Evolutionary conservation across 2,888 invertebrate species (phyloP).

Genomic region (Ennomos fuscantarius): DNA sequence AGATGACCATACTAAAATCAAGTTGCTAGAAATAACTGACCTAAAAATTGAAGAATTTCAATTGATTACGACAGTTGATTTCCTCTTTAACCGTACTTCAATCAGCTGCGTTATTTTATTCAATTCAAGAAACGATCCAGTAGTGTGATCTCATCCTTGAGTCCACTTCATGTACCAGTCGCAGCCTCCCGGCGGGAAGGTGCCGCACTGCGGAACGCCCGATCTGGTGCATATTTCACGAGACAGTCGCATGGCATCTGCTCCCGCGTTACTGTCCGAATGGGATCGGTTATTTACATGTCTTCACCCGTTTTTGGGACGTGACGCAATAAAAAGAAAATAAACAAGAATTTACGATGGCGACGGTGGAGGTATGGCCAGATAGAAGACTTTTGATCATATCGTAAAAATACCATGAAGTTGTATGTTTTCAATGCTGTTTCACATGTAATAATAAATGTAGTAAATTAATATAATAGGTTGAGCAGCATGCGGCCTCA

Average conservation of each 20-base stretch:
- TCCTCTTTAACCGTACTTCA: not conserved
- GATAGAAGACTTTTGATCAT: no score
- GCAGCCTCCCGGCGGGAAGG: constrained; percentile 50
- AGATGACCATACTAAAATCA: no score
- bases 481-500: no score
- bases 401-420: no score
- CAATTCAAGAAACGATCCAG: not conserved
- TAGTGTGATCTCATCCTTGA: not conserved
- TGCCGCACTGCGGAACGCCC: constrained; percentile 74
- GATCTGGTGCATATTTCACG: constrained; percentile 82
- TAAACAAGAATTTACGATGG: constrained; percentile 11
- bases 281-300: constrained; percentile 23
- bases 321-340: constrained; percentile 7
- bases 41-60: no score
- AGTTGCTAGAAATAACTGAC: no score
- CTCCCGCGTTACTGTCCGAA: constrained; percentile 25
- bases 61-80: no score
- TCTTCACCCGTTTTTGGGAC: constrained; percentile 10
- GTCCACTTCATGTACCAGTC: not conserved
- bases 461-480: no score
- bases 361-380: not conserved
- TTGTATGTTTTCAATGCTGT: no score
- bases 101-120: not conserved
- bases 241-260: constrained; percentile 55
- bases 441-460: no score